Percentiles rank a stretch among this genome's conserved stretches.
phyloP scores from a whole-genome alignment of 2,888 invertebrate genomes.

The Keiferia lycopersicella region DNA sequence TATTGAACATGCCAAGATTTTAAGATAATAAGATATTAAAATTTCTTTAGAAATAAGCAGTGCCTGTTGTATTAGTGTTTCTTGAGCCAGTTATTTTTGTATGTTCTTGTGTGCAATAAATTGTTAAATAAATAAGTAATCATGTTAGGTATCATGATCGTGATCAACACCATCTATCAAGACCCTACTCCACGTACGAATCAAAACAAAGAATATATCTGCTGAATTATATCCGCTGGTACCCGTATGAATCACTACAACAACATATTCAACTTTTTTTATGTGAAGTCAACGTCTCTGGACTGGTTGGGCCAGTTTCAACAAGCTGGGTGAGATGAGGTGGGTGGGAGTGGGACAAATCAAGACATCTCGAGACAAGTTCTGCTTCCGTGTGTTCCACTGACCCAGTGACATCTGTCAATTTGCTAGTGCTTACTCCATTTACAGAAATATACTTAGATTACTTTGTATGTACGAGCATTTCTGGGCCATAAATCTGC shows the following conservation, averaged over 20 bases:
- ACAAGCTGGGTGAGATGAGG: background rate
- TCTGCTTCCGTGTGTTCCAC: conserved; percentile 44
- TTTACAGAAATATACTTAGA: background rate
- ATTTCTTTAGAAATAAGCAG: no score
- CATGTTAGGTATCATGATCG: no score
- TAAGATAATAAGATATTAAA: no score
- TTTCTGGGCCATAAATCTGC: no score
- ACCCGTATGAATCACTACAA: background rate
- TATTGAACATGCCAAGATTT: no score
- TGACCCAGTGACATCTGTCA: conserved; percentile 36
- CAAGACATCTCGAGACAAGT: conserved; percentile 31
- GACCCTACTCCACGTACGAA: background rate
- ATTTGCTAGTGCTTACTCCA: background rate
- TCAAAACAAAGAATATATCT: background rate
- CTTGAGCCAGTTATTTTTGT: no score
- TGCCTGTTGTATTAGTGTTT: no score
- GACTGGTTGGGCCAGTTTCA: background rate
- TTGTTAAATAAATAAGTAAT: no score
- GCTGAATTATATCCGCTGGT: background rate
- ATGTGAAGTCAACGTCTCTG: background rate
- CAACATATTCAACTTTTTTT: background rate
- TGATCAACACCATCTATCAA: no score
- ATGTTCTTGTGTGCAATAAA: no score
- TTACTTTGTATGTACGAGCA: background rate
- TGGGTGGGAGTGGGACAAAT: no score